A percentile compares a stretch with the other conserved stretches of the same genome.
Evolutionary conservation across 2,888 invertebrate genomes (phyloP).

Genomic region (Phragmatobia fuliginosa): DNA sequence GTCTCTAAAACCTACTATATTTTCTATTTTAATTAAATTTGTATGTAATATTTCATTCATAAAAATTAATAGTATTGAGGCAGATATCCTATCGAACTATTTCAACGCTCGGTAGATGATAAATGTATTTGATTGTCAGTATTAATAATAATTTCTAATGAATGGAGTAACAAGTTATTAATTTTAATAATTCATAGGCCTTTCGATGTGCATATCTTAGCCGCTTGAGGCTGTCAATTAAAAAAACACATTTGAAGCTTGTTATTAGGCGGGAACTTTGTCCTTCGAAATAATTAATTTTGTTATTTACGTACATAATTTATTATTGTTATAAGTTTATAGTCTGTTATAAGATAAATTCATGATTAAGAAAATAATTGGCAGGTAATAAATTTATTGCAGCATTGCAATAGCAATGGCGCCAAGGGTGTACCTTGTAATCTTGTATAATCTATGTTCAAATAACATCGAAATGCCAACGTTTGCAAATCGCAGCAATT

Average conservation of each 20-base stretch:
- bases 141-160: constrained; percentile 34
- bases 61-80: background rate
- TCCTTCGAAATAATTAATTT: constrained; percentile 14
- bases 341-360: background rate
- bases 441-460: background rate
- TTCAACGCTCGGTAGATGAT: constrained; percentile 23
- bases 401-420: background rate
- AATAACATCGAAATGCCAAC: constrained; percentile 1
- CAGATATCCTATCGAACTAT: background rate
- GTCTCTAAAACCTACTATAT: constrained; percentile 10
- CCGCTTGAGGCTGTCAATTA: constrained; percentile 44
- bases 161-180: constrained; percentile 21
- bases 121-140: constrained; percentile 20
- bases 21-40: constrained; percentile 21
- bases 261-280: constrained; percentile 11
- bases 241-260: constrained; percentile 7
- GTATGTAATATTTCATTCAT: constrained; percentile 7
- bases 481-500: background rate
- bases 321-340: background rate
- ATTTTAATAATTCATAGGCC: constrained; percentile 15
- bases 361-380: background rate
- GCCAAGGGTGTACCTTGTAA: background rate
- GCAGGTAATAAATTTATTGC: background rate
- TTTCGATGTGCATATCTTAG: constrained; percentile 8
- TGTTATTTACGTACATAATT: background rate